Evolutionary conservation across 2,888 invertebrate species (phyloP).

Genomic region (Hemaris fuciformis): DNA sequence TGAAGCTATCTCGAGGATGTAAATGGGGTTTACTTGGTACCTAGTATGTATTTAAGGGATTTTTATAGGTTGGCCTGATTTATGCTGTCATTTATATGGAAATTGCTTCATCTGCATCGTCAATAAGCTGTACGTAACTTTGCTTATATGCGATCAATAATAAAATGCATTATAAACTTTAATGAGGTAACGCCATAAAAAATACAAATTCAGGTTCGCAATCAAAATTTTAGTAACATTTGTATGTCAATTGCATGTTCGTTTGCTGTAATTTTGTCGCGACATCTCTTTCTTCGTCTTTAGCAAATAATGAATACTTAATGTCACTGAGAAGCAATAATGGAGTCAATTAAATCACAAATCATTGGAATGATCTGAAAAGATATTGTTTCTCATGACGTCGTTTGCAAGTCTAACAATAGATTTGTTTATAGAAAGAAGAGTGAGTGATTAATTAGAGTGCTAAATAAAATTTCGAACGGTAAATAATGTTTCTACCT

Average conservation of each 20-base stretch:
- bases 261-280: not conserved
- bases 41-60: not conserved
- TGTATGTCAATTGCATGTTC: not conserved
- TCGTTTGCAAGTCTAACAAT: not conserved
- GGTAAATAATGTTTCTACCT: conserved; percentile 1
- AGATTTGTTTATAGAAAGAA: not conserved
- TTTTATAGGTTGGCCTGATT: not conserved
- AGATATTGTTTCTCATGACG: not conserved
- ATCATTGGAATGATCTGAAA: not conserved
- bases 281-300: not conserved
- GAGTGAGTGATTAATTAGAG: not conserved
- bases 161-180: too few relatives aligned
- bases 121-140: not conserved
- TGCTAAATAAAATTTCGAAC: not conserved
- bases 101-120: not conserved
- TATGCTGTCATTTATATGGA: not conserved
- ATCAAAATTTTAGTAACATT: not conserved
- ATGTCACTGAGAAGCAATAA: not conserved
- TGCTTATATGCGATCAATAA: not conserved
- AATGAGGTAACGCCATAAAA: too few relatives aligned
- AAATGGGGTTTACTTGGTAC: not conserved
- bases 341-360: not conserved
- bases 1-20: not conserved
- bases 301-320: not conserved
- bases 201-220: not conserved